Evolutionary conservation across 2,888 invertebrate species (phyloP).

Genomic region (Rutpela maculata): DNA sequence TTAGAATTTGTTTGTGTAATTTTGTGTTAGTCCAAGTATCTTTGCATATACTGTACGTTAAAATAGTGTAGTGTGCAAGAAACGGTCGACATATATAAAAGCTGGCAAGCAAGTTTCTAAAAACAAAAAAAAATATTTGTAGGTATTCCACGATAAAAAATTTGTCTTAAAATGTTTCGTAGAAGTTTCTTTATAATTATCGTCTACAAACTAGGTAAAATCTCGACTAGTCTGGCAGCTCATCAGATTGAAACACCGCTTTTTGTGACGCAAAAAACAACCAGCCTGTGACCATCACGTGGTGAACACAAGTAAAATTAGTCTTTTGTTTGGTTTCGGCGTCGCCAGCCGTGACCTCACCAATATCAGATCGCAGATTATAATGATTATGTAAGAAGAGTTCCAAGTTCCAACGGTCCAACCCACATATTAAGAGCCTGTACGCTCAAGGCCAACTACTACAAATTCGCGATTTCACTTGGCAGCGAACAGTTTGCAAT

Average conservation of each 20-base stretch:
- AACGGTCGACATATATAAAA: too few species aligned
- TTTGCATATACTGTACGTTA: too few species aligned
- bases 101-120: too few species aligned
- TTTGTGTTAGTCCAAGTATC: too few species aligned
- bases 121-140: too few species aligned
- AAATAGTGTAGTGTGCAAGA: too few species aligned
- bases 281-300: slow-evolving; percentile 8
- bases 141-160: too few species aligned
- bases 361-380: slow-evolving; percentile 52
- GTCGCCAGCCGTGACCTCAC: slow-evolving; percentile 42
- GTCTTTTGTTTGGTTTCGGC: slow-evolving; percentile 15
- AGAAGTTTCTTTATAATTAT: too few species aligned
- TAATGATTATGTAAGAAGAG: slow-evolving; percentile 53
- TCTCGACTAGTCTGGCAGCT: background rate
- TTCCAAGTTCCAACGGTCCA: slow-evolving; percentile 45
- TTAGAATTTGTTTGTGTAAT: too few species aligned
- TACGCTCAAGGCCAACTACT: slow-evolving; percentile 55
- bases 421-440: slow-evolving; percentile 54
- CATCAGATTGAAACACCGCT: background rate
- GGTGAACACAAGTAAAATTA: background rate
- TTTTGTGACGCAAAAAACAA: slow-evolving; percentile 11
- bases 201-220: too few species aligned
- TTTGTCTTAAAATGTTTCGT: too few species aligned
- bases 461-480: slow-evolving; percentile 39
- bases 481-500: slow-evolving; percentile 34